Base-by-base conservation (phyloP, 2,888 invertebrate species). In the Himalopsyche anomala region DNA sequence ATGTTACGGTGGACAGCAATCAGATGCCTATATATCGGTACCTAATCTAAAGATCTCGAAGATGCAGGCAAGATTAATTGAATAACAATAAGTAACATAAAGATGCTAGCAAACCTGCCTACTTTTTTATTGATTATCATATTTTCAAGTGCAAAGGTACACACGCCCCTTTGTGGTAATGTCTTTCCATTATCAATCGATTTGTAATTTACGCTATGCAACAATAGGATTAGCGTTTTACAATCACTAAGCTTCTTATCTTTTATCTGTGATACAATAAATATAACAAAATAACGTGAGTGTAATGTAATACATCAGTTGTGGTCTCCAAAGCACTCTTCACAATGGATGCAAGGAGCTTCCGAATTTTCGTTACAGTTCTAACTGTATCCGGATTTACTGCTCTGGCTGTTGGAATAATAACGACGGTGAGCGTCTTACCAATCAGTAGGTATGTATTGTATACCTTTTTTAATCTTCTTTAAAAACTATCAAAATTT, bases 151-250 rank as follows among this genome's bases (percentile, higher is more conserved):
- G 51, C 15, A 3, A 51, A 51, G 62, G 28, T 62, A 36, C 74
- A 19, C 74, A 74, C 74, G 12, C 36, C 5, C 38, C 36, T 74
- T 74, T 15, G 19, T 36, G 36, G 12, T 36, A 74, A 36, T 74
- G 5, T 38, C 74, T 38, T 74, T 74, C 12, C n/a, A 19, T 74
- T 74, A 74, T 74, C 74, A 74, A 74, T 74, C 28, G 36, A 74
- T 36, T 74, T 74, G 51, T 15, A 51, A 51, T 51, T 51, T 51
- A 51, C 51, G 15, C 51, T 15, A 51, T 12, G 51, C 51, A 51
- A 51, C 12, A 51, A 51, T 51, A 51, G 51, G 51, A 51, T 51
- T 51, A 51, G 3, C 3, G 51, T 28, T 62, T 62, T 19, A 15
- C 4, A 51, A 51, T 15, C 51, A 62, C 38, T 74, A 74, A 36